Evolutionary conservation across 2,888 invertebrate species (phyloP), one percentile per base, ranked within the genome.

Genomic region (Schrankia costaestrigalis): DNA sequence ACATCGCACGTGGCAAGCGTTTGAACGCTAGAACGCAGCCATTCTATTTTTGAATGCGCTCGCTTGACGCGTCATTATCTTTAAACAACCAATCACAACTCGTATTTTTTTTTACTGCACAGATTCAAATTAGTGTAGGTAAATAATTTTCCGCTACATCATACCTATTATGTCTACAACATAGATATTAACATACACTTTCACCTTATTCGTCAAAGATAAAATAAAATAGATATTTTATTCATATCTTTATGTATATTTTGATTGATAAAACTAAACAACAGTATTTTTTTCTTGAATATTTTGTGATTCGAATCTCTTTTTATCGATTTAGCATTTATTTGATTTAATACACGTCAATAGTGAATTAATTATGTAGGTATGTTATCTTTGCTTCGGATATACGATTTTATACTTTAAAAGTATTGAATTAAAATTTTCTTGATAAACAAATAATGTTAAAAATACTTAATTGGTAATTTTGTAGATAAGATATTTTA

Each of bases 21-120:
- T n/a, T n/a, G n/a, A n/a, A n/a, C 52, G 61, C 57, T n/a, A n/a
- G n/a, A 56, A 48, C 57, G 34, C 26, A 34, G 41, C 50, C 41
- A 49, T 42, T 39, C 44, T 40, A 48, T 52, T 40, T 46, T 50
- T 43, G 45, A 55, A 48, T 43, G 38, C 48, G 46, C 31, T 41
- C 39, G 34, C 38, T 35, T 49, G 43, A 33, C 33, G 25, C 21
- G 36, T 56, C 39, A 61, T 60, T 63, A 67, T 64, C 63, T 51
- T 35, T 17, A 24, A 41, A 43, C 45, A 11, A 51, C 70, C 71
- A 71, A 71, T 71, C 60, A 65, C 30, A 56, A 44, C 32, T 15
- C 41, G 12, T 28, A 21, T 26, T 36, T 49, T 49, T 31, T 50
- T 53, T 40, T 47, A 46, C 52, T 37, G 17, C 27, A 19, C 14